Evolutionary conservation across 2,888 invertebrate genomes (phyloP).

Genomic region (Periphyllus acericola): DNA sequence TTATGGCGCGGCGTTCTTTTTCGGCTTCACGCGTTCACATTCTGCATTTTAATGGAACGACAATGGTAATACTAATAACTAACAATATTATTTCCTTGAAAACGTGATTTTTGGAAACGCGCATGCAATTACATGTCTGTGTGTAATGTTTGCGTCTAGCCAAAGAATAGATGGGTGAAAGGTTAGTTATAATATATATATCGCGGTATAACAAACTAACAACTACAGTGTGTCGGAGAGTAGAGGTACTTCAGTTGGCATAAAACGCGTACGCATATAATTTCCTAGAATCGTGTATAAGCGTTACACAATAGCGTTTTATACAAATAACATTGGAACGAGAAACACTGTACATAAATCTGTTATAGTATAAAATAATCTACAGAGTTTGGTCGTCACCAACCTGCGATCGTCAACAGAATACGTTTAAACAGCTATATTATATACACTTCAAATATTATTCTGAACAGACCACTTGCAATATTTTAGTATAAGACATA

Average conservation of each 20-base stretch:
- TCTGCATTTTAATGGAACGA: neutral
- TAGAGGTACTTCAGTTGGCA: neutral
- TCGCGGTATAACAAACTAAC: neutral
- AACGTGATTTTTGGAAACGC: neutral
- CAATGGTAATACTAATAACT: neutral
- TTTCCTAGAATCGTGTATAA: slow-evolving; percentile 4
- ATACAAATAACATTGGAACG: neutral
- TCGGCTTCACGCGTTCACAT: neutral
- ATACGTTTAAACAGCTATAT: too few species aligned
- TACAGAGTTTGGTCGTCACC: neutral
- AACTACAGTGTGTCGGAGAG: neutral
- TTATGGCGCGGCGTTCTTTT: neutral
- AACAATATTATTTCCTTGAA: neutral
- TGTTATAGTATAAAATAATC: neutral
- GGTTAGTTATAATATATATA: neutral
- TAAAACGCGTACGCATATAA: neutral
- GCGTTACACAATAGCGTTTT: neutral
- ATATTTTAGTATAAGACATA: too few species aligned
- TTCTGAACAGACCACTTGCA: too few species aligned
- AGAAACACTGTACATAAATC: neutral
- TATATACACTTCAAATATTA: too few species aligned
- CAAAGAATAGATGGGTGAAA: neutral
- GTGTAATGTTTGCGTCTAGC: neutral
- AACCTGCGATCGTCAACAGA: neutral
- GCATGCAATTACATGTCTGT: neutral